Percentiles rank a stretch among this genome's conserved stretches.
These are phyloP conservation scores for Lates calcarifer DNA, from an alignment of 2,113 vertebrate species.

Conservation along the genomic window DNA sequence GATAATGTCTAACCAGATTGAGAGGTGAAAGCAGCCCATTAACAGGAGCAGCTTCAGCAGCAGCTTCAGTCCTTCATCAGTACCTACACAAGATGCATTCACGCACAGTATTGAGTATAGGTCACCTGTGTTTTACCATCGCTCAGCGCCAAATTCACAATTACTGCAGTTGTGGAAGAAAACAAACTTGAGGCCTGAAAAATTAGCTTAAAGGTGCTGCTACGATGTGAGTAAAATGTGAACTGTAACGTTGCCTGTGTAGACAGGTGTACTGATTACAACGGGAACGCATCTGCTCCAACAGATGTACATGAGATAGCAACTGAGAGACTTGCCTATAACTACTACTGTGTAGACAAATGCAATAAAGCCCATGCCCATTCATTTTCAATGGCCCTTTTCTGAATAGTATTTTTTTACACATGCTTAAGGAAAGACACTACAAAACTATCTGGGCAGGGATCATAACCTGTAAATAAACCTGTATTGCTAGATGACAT, in stretches of 20 bases:
- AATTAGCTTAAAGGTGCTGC: not conserved
- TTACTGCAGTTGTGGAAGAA: not conserved
- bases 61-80: conserved; percentile 20
- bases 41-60: conserved; percentile 17
- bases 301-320: too few relatives aligned
- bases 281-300: not conserved
- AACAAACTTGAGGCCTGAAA: not conserved
- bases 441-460: not conserved
- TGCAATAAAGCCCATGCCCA: not conserved
- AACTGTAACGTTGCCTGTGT: not conserved
- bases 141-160: not conserved
- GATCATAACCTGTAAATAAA: not conserved
- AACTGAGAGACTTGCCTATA: too few relatives aligned
- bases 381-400: not conserved
- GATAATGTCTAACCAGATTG: not conserved
- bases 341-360: not conserved
- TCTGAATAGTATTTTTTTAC: not conserved
- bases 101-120: not conserved
- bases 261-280: conserved; percentile 26
- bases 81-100: conserved; percentile 9
- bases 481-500: not conserved
- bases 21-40: not conserved
- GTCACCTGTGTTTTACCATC: conserved; percentile 5
- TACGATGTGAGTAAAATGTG: not conserved
- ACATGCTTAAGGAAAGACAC: not conserved